Conservation (phyloP, 2,797 vertebrate species). For the Helostoma temminkii region DNA sequence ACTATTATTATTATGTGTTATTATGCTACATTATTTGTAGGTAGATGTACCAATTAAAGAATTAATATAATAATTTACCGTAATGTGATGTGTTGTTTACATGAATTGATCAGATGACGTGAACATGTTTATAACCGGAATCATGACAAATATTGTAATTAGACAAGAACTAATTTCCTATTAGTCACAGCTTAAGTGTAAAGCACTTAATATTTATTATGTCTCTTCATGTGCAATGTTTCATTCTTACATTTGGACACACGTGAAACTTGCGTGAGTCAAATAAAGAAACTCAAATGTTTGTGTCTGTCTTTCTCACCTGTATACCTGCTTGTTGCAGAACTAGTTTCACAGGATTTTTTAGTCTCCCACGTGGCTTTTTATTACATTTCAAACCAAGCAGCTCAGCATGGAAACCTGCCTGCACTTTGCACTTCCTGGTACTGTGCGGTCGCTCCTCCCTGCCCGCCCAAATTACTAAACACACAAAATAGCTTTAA, state of each 20-base stretch:
- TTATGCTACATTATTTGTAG: no score
- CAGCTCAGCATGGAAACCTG: no score
- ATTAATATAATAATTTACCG: not conserved
- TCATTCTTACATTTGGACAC: not conserved
- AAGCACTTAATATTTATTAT: not conserved
- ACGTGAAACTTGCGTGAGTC: conserved; percentile 57
- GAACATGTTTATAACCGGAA: no score
- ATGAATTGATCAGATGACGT: not conserved
- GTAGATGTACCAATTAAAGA: no score
- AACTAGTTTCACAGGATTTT: conserved; percentile 74
- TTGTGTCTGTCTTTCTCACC: conserved; percentile 1
- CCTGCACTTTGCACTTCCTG: conserved; percentile 74
- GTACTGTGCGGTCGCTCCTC: conserved; percentile 52
- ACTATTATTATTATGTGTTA: no score
- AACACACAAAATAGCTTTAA: conserved; percentile 38
- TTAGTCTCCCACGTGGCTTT: conserved; percentile 38
- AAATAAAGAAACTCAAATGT: conserved; percentile 35
- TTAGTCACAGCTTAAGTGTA: not conserved
- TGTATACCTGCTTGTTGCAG: conserved; percentile 42
- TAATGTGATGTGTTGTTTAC: not conserved
- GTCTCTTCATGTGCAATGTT: not conserved
- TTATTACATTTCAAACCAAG: conserved; percentile 58
- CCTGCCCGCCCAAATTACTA: conserved; percentile 26
- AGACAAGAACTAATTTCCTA: not conserved
- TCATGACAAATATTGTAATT: not conserved